A percentile compares a stretch with the other conserved stretches of the same genome.
Conservation (phyloP, 2,113 vertebrate species). For the Limnothrissa miodon region DNA sequence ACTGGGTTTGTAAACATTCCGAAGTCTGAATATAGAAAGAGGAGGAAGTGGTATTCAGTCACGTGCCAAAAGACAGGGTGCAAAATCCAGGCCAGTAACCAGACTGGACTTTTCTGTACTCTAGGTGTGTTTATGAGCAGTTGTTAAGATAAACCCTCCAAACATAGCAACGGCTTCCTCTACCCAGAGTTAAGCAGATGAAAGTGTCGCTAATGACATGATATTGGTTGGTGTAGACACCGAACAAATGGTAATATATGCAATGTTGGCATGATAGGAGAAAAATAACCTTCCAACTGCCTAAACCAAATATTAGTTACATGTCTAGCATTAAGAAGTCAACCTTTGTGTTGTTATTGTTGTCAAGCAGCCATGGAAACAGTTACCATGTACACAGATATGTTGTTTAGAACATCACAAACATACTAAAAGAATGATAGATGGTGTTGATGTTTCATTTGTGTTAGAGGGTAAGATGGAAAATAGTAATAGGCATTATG, state of each 20-base stretch:
- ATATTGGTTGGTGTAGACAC: not conserved
- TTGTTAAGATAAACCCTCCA: conserved; percentile 18
- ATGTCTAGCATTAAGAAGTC: conserved; percentile 82
- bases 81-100: not conserved
- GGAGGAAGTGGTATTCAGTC: not conserved
- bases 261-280: conserved; percentile 57
- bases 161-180: conserved; percentile 30
- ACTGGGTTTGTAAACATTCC: conserved; percentile 11
- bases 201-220: too few species aligned
- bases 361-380: conserved; percentile 90
- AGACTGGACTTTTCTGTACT: not conserved
- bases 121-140: conserved; percentile 23
- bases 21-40: not conserved
- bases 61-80: not conserved
- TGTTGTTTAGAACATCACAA: conserved; percentile 88
- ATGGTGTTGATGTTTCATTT: conserved; percentile 38
- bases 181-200: not conserved
- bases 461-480: not conserved
- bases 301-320: conserved; percentile 79
- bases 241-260: conserved; percentile 10
- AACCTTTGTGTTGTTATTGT: conserved; percentile 71
- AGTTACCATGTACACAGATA: conserved; percentile 82
- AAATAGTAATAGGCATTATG: too few species aligned
- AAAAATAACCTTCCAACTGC: conserved; percentile 54
- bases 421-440: conserved; percentile 56